A percentile compares a stretch with the other conserved stretches of the same genome.
These are phyloP conservation scores for Arenicola marina DNA, from an alignment of 2,888 invertebrate species.

Conservation along the genomic window DNA sequence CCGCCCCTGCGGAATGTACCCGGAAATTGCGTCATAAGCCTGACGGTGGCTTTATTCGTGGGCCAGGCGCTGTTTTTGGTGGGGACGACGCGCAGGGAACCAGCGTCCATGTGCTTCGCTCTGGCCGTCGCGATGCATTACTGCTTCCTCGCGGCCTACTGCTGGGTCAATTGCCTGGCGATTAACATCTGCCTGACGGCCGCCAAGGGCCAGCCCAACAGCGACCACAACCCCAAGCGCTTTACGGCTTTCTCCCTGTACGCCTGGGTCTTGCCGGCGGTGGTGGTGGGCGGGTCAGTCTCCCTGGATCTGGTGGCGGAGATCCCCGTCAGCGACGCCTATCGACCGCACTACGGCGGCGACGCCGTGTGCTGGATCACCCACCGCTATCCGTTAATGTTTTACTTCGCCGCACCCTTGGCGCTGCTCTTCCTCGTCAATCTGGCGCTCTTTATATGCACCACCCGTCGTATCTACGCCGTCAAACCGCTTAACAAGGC, in stretches of 20 bases:
- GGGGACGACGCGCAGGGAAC: slow-evolving; percentile 1
- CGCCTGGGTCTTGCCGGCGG: slow-evolving; percentile 59
- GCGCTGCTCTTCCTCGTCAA: slow-evolving; percentile 63
- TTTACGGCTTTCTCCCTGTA: slow-evolving; percentile 49
- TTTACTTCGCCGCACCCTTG: slow-evolving; percentile 66
- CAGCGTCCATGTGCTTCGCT: slow-evolving; percentile 52
- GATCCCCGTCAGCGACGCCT: slow-evolving; percentile 39
- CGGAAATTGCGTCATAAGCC: slow-evolving; percentile 65
- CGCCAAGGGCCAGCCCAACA: slow-evolving; percentile 1
- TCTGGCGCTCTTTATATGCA: slow-evolving; percentile 64
- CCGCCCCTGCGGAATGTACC: slow-evolving; percentile 63
- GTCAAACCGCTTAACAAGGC: background rate
- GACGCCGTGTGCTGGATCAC: slow-evolving; percentile 65
- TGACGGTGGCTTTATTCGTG: slow-evolving; percentile 62
- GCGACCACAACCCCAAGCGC: slow-evolving; percentile 25
- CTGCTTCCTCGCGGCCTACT: slow-evolving; percentile 65
- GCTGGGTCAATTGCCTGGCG: slow-evolving; percentile 67
- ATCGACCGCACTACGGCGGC: slow-evolving; percentile 64
- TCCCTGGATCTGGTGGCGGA: slow-evolving; percentile 59
- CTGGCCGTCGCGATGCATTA: slow-evolving; percentile 64
- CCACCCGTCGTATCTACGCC: slow-evolving; percentile 65
- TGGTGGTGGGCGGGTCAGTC: slow-evolving; percentile 50
- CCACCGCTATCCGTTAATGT: slow-evolving; percentile 65
- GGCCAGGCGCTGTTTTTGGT: slow-evolving; percentile 65
- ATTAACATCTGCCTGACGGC: slow-evolving; percentile 66